Conservation (phyloP, 2,797 vertebrate species). For the Dendrocincla tyrannina region DNA sequence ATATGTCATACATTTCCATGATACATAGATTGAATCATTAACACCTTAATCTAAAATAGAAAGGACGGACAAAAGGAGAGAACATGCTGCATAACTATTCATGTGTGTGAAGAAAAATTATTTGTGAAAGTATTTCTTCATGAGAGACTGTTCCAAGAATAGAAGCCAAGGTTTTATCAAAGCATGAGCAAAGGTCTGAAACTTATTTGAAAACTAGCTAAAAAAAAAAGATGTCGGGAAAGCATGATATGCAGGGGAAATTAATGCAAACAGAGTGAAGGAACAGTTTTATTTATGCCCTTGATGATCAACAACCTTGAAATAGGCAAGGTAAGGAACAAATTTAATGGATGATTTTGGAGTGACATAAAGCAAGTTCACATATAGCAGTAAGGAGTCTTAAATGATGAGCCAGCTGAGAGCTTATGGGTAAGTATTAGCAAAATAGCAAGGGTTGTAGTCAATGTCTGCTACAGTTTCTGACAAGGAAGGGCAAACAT, state of each 20-base stretch:
- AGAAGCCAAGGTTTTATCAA: not conserved
- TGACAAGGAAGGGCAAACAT: no score
- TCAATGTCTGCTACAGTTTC: no score
- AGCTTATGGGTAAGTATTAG: no score
- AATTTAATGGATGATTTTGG: not conserved
- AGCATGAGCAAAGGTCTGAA: not conserved
- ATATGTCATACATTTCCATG: not conserved
- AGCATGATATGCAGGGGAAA: not conserved
- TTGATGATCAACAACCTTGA: not conserved
- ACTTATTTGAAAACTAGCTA: not conserved
- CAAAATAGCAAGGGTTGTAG: no score
- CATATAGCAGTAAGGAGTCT: not conserved
- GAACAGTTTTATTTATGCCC: not conserved
- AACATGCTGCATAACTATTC: not conserved
- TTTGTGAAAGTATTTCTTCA: not conserved
- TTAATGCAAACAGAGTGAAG: not conserved
- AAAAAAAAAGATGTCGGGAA: not conserved
- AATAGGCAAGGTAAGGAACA: not conserved
- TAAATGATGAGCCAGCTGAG: not conserved
- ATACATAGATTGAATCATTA: not conserved
- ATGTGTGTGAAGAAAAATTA: slow-evolving; percentile 3
- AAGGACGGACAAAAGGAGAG: not conserved
- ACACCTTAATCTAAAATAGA: not conserved
- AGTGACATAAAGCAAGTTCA: not conserved
- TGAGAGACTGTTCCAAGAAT: not conserved